Percentiles rank a stretch among this genome's conserved stretches.
Conservation (phyloP, 1,140 invertebrate genomes). For the Gyrodactylus salaris region DNA sequence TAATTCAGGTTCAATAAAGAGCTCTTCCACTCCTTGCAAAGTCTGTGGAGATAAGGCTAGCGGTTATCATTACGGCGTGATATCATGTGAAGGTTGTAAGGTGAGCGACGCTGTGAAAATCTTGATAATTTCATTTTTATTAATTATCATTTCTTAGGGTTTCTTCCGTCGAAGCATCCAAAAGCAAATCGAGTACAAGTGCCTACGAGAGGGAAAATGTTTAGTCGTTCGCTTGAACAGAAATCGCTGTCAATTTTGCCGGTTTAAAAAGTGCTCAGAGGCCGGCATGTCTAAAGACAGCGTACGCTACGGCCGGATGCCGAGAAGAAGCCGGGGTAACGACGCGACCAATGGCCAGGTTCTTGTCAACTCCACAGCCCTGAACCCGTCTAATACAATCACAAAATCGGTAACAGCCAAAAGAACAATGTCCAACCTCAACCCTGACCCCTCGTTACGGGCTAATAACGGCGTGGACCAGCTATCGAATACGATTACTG, state of each 20-base stretch:
- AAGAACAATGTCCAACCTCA: no score
- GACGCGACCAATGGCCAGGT: not conserved
- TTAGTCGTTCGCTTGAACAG: slow-evolving; percentile 69
- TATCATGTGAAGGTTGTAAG: not conserved
- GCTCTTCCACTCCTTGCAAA: not conserved
- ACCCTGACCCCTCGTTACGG: not conserved
- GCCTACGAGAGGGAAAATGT: slow-evolving; percentile 74
- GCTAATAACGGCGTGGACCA: not conserved
- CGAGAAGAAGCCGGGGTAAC: not conserved
- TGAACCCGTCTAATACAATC: no score
- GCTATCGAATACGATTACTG: not conserved
- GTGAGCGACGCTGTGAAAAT: no score
- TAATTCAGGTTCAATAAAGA: not conserved
- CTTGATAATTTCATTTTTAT: not conserved
- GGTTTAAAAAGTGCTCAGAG: slow-evolving; percentile 83
- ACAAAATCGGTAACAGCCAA: no score
- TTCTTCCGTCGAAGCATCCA: slow-evolving; percentile 17
- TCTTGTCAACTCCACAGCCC: not conserved
- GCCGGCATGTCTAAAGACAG: slow-evolving; percentile 86
- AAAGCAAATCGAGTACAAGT: slow-evolving; percentile 87
- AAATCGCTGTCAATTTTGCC: slow-evolving; percentile 83
- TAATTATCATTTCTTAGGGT: not conserved
- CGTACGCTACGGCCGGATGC: not conserved
- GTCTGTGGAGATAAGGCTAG: not conserved
- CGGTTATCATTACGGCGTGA: not conserved